Conservation (phyloP, 2,888 invertebrate species). For the Nephrotoma flavescens region DNA sequence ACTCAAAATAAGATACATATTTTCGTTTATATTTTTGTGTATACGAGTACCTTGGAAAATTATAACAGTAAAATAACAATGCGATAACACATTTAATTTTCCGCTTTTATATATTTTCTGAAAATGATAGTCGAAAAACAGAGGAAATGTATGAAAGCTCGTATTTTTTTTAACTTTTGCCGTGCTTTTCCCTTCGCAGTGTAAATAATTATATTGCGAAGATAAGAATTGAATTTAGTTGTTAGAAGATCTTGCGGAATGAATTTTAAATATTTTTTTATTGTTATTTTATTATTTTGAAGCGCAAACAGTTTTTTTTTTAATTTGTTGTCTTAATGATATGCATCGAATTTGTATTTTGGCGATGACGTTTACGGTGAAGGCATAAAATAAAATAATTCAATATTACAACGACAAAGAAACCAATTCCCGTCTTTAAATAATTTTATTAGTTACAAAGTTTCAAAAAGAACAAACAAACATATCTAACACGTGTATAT, state of each 20-base stretch:
- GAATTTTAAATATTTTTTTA: neutral
- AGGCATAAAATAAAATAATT: neutral
- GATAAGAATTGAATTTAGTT: neutral
- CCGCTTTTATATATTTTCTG: neutral
- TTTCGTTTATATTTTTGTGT: neutral
- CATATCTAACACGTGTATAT: neutral
- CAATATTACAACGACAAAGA: neutral
- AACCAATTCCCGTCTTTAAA: no score
- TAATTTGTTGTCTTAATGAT: neutral
- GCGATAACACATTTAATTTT: neutral
- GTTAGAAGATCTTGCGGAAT: neutral
- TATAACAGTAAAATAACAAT: neutral
- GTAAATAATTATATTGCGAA: neutral
- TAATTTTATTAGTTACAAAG: neutral
- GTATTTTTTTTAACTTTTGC: neutral
- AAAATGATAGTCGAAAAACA: neutral
- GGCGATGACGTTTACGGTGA: neutral
- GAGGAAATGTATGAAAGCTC: neutral
- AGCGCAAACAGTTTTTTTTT: neutral
- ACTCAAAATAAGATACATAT: neutral
- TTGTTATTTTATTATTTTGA: neutral
- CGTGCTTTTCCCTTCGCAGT: neutral
- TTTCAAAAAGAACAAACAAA: neutral
- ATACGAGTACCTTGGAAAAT: neutral
- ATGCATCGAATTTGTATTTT: neutral